Evolutionary conservation across 2,797 vertebrate genomes (phyloP), one percentile per base, ranked within the genome.

Genomic region (Phrynocephalus guinanensis): DNA sequence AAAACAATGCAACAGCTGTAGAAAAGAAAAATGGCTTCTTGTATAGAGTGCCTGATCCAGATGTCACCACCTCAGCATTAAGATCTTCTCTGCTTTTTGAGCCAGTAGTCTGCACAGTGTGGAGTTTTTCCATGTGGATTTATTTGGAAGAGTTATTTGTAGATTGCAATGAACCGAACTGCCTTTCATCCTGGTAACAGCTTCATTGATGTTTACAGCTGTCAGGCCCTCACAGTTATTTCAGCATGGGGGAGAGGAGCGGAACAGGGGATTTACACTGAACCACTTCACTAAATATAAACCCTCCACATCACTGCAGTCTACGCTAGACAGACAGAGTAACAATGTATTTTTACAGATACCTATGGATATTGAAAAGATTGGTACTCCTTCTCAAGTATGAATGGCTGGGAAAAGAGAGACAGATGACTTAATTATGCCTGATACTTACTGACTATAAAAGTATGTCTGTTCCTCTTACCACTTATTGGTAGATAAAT

Each of bases 141-240:
- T 87, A 90, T 87, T 87, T 84, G 81, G 82, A 80, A 84, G 89
- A 84, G 86, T 81, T 84, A 84, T 87, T 81, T 87, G 71, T 80
- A 87, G 82, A 90, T 76, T 87, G 77, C 82, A 84, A 83, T 63
- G 82, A 70, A 80, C 76, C 44, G 20, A 90, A 84, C 77, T 84
- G 71, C 38, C 70, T 84, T 52, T 82, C 86, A 85, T 70, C 79
- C 83, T 52, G 11, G 68, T 66, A 79, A 89, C 75, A 85, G 84
- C 83, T 83, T 85, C 89, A 86, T 73, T 79, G 89, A 83, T 72
- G 75, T 79, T 88, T 90, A 82, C 86, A 79, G 83, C 75, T 79
- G 83, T 85, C 30, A 28, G 70, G 44, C 67, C 86, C 75, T 38
- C 28, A 76, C 44, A 24, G 13, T 26, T 73, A 56, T 73, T 88